Conservation (phyloP, 2,888 invertebrate species). For the Thumatha senex region DNA sequence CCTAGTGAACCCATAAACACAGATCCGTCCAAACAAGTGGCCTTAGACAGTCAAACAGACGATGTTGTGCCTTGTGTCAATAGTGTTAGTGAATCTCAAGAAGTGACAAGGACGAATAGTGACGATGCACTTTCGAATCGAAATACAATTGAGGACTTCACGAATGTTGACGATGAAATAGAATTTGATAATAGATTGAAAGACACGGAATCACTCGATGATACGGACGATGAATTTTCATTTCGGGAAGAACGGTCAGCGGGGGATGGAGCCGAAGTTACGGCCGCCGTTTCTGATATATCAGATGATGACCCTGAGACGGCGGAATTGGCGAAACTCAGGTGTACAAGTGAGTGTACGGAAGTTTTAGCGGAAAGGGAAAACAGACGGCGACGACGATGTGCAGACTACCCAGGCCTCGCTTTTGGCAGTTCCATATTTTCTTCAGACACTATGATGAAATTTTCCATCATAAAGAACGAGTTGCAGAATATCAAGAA, state of each 20-base stretch:
- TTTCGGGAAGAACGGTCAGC: constrained; percentile 72
- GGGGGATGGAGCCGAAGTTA: constrained; percentile 74
- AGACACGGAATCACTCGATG: constrained; percentile 60
- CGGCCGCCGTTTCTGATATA: constrained; percentile 58
- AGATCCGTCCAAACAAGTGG: constrained; percentile 76
- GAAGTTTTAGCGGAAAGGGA: constrained; percentile 95
- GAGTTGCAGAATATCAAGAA: constrained; percentile 99
- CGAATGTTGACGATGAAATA: constrained; percentile 69
- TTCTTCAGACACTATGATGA: constrained; percentile 98
- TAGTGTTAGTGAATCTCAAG: constrained; percentile 83
- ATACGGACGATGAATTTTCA: constrained; percentile 74
- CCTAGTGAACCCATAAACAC: constrained; percentile 59
- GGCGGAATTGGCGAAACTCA: constrained; percentile 91
- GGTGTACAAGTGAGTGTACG: constrained; percentile 95
- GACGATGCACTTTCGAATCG: constrained; percentile 83
- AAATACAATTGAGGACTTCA: constrained; percentile 63
- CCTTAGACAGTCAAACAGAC: constrained; percentile 73
- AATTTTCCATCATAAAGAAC: constrained; percentile 97
- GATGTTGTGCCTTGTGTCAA: constrained; percentile 82
- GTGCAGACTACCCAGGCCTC: constrained; percentile 96
- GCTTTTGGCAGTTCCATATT: constrained; percentile 96
- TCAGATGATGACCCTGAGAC: constrained; percentile 89
- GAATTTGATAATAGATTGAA: constrained; percentile 62
- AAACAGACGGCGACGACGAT: constrained; percentile 89
- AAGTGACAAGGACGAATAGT: constrained; percentile 82